Percentiles rank a stretch among this genome's conserved stretches.
Conservation (phyloP, 1,140 invertebrate species). For the Gryllus bimaculatus region DNA sequence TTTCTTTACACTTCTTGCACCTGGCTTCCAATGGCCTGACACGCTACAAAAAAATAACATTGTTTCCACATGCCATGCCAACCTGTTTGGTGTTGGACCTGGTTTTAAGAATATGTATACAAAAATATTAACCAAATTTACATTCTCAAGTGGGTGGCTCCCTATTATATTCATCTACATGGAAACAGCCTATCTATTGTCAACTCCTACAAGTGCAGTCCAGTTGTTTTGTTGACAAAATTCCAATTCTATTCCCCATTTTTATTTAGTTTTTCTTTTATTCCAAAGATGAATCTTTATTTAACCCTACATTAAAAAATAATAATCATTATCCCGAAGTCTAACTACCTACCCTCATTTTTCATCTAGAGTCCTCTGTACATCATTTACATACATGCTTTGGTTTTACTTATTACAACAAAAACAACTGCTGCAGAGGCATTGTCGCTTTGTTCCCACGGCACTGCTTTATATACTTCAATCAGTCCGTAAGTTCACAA, state of each 20-base stretch:
- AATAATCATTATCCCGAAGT: slow-evolving; percentile 8
- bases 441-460: slow-evolving; percentile 6
- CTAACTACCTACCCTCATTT: slow-evolving; percentile 19
- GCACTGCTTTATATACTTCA: background rate
- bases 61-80: slow-evolving; percentile 11
- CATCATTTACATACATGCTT: slow-evolving; percentile 23
- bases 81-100: slow-evolving; percentile 16
- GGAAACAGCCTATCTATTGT: slow-evolving; percentile 3
- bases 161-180: slow-evolving; percentile 8
- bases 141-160: slow-evolving; percentile 9
- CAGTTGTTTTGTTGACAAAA: slow-evolving; percentile 11
- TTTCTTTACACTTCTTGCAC: slow-evolving; percentile 19
- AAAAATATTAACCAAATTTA: slow-evolving; percentile 24
- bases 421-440: slow-evolving; percentile 21
- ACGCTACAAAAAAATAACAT: slow-evolving; percentile 21
- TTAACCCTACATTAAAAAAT: slow-evolving; percentile 19
- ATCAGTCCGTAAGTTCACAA: slow-evolving; percentile 21
- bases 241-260: slow-evolving; percentile 6
- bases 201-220: slow-evolving; percentile 15
- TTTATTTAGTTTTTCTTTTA: slow-evolving; percentile 10
- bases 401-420: slow-evolving; percentile 22
- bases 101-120: slow-evolving; percentile 21
- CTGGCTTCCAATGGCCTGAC: slow-evolving; percentile 17
- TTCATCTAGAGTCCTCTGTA: slow-evolving; percentile 18
- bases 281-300: slow-evolving; percentile 9